Conservation (phyloP, 1,140 invertebrate species). For the Cherax quadricarinatus region DNA sequence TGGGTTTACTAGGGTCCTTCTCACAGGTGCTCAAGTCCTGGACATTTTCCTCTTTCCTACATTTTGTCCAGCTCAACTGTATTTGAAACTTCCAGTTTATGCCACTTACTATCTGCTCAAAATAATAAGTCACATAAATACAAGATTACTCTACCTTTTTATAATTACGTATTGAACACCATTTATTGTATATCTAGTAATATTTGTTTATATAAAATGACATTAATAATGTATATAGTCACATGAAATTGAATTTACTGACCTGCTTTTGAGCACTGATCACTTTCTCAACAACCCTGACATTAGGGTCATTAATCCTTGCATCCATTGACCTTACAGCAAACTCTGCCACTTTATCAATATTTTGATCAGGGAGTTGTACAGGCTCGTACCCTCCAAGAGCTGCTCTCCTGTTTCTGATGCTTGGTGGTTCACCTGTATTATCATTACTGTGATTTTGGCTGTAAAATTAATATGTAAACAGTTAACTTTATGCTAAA, state of each 20-base stretch:
- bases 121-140: not conserved
- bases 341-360: constrained; percentile 22
- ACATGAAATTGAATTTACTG: not conserved
- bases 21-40: constrained; percentile 28
- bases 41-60: constrained; percentile 11
- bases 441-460: too few species aligned
- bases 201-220: not conserved
- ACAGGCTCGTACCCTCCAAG: not conserved
- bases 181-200: not conserved
- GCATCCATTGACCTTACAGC: constrained; percentile 20
- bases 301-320: not conserved
- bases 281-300: not conserved
- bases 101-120: constrained; percentile 16
- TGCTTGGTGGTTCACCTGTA: too few species aligned
- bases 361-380: not conserved
- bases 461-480: not conserved
- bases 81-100: constrained; percentile 33
- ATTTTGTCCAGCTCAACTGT: constrained; percentile 35
- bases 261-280: constrained; percentile 5
- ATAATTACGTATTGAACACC: not conserved
- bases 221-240: not conserved
- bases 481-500: too few species aligned
- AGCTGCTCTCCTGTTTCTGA: constrained; percentile 2
- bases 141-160: not conserved
- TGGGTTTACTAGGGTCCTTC: constrained; percentile 20